These are phyloP conservation scores for Himalopsyche tibetana DNA, from an alignment of 2,888 invertebrate species.

Conservation along the genomic window DNA sequence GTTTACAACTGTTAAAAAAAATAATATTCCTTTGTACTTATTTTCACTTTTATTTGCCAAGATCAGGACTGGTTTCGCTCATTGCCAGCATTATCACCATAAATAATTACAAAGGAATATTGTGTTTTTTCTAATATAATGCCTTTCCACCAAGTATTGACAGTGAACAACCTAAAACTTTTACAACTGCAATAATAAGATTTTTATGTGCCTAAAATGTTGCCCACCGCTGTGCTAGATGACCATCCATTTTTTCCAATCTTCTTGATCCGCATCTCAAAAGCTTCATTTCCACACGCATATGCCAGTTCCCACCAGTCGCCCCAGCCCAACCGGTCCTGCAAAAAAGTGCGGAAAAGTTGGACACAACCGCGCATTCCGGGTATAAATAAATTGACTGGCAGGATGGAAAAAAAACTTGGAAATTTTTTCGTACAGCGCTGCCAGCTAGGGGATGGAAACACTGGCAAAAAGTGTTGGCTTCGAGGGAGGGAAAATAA, in stretches of 20 bases:
- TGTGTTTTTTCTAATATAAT: too few species aligned
- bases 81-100: too few species aligned
- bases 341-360: constrained; percentile 48
- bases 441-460: constrained; percentile 39
- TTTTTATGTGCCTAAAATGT: not conserved
- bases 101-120: too few species aligned
- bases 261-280: constrained; percentile 55
- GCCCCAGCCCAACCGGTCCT: not conserved
- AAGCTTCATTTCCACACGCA: constrained; percentile 61
- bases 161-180: too few species aligned
- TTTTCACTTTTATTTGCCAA: too few species aligned
- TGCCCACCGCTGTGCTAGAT: constrained; percentile 4
- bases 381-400: constrained; percentile 56
- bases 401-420: not conserved
- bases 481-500: constrained; percentile 49
- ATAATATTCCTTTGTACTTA: too few species aligned
- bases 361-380: constrained; percentile 46
- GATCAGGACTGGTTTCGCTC: too few species aligned
- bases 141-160: too few species aligned
- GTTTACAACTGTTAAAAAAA: too few species aligned
- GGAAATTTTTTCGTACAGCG: constrained; percentile 22
- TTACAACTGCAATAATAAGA: not conserved
- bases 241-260: constrained; percentile 56
- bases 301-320: constrained; percentile 48
- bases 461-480: constrained; percentile 50